Evolutionary conservation across 1,140 invertebrate species (phyloP), one percentile per base, ranked within the genome.

Genomic region (Acromyrmex heyeri): DNA sequence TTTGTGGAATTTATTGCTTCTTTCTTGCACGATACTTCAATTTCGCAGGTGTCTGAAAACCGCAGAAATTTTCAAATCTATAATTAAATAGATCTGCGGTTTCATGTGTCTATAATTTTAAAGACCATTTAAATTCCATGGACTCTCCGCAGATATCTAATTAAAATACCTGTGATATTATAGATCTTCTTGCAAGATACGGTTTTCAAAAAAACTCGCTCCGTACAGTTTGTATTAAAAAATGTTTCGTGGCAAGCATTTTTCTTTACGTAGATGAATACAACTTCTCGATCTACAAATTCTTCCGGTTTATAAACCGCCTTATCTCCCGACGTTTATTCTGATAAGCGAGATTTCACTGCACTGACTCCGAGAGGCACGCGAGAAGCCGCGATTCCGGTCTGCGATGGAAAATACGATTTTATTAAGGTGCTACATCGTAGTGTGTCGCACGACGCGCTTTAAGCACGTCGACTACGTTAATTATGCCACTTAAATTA

Each of bases 401-500:
- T 69, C 48, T 44, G 44, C 44, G 59, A 14, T 44, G 85, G 70
- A 86, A 88, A 86, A 88, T 79, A 86, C 38, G 67, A 57, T 16
- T 77, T 87, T 86, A 86, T 87, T 88, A 76, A 75, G 85, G 18
- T 38, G 34, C 38, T 55, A 55, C 61, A 55, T 86, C 81, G 72
- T 88, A 24, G 48, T 44, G 1, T 82, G 75, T 81, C 87, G 61
- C 59, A 69, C 48, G 44, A 53, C 65, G 65, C 62, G 50, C 48
- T 76, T 87, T 76, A 87, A 76, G 55, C 6, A 65, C 48, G 30
- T 67, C 30, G 18, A 38, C 38, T 38, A 61, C 27, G 85, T 87
- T 88, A 70, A 88, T 88, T 88, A 81, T 81, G 48, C 62, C 38
- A 14, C 53, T 64, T 69, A 64, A 86, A 38, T 77, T 78, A 65